These are phyloP conservation scores for Fopius arisanus DNA, from an alignment of 1,140 invertebrate genomes.

Conservation along the genomic window DNA sequence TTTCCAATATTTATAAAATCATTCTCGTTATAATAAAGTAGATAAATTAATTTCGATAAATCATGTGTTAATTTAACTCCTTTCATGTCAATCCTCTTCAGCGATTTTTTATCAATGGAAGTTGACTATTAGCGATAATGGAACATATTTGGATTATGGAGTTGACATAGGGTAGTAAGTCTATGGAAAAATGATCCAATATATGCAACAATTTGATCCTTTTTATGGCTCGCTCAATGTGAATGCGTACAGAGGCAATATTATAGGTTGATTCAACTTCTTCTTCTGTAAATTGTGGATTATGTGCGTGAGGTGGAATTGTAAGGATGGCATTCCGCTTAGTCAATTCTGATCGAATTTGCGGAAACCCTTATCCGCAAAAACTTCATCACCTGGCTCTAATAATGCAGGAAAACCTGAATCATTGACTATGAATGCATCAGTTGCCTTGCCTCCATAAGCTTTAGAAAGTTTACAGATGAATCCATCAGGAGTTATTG, in stretches of 20 bases:
- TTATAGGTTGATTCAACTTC: slow-evolving; percentile 12
- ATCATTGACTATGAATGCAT: slow-evolving; percentile 14
- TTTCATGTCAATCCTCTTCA: too few relatives aligned
- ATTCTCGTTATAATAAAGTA: too few relatives aligned
- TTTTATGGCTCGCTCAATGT: not conserved
- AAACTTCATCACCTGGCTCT: slow-evolving; percentile 41
- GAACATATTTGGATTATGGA: slow-evolving; percentile 37
- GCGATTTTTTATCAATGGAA: not conserved
- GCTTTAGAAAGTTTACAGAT: slow-evolving; percentile 4
- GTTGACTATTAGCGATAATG: slow-evolving; percentile 32
- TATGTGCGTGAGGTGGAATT: too few relatives aligned
- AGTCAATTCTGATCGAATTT: slow-evolving; percentile 28
- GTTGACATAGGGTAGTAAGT: slow-evolving; percentile 32
- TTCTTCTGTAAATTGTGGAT: slow-evolving; percentile 5
- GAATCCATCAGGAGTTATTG: not conserved
- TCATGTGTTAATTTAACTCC: too few relatives aligned
- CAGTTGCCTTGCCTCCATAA: slow-evolving; percentile 19
- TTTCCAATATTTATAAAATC: too few relatives aligned
- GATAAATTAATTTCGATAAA: too few relatives aligned
- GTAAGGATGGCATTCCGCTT: slow-evolving; percentile 27
- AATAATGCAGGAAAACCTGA: slow-evolving; percentile 41
- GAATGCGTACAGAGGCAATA: not conserved
- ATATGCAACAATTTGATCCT: not conserved
- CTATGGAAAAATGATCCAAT: slow-evolving; percentile 22
- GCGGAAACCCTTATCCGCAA: too few relatives aligned